These are phyloP conservation scores for Halictus quadricinctus DNA, from an alignment of 2,888 invertebrate species.

Conservation along the genomic window DNA sequence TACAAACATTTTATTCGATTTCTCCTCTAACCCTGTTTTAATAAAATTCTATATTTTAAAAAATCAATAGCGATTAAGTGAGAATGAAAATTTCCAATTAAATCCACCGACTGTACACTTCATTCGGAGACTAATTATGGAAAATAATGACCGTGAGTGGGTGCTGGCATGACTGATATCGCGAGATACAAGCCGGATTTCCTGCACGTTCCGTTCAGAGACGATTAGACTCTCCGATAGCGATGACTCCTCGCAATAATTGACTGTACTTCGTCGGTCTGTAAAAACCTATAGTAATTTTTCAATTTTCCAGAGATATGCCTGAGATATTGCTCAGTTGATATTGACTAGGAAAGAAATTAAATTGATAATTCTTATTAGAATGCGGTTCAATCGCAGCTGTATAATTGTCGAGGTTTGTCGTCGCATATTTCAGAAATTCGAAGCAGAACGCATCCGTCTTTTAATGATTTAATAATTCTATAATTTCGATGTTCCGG, in stretches of 20 bases:
- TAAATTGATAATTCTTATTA: not conserved
- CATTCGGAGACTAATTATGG: not conserved
- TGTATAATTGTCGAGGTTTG: not conserved
- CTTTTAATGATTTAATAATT: not conserved
- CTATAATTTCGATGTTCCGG: not conserved
- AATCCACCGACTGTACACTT: not conserved
- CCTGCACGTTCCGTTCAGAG: constrained; percentile 66
- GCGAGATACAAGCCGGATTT: constrained; percentile 70
- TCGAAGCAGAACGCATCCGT: not conserved
- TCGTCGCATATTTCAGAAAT: not conserved
- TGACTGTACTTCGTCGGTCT: not conserved
- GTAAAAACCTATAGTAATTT: not conserved
- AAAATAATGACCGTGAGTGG: constrained; percentile 57
- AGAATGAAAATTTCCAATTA: not conserved
- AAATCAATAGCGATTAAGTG: not conserved
- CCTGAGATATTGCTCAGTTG: too few relatives aligned
- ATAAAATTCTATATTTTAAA: not conserved
- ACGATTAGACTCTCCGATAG: constrained; percentile 60
- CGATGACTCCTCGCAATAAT: not conserved
- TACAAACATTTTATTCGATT: not conserved
- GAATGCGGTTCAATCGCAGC: not conserved
- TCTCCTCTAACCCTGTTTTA: not conserved
- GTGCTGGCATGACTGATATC: constrained; percentile 60
- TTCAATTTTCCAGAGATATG: not conserved
- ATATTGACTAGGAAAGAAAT: not conserved